Percentiles rank a stretch among this genome's conserved stretches.
Evolutionary conservation across 2,888 invertebrate genomes (phyloP).

Genomic region (Meloe dianella): DNA sequence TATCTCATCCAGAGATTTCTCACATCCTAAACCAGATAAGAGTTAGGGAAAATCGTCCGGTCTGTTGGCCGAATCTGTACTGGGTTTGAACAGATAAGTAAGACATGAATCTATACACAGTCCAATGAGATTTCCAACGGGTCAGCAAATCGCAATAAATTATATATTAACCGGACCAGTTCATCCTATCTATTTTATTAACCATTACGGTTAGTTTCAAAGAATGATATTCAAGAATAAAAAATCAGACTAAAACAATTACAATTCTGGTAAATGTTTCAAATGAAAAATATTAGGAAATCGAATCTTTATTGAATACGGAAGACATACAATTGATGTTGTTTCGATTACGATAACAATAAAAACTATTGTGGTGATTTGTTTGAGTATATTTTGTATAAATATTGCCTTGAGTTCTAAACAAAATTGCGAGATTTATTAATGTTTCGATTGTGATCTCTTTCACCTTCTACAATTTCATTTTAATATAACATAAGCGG

Average conservation of each 20-base stretch:
- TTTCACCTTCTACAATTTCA: no score
- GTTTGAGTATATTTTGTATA: no score
- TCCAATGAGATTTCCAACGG: constrained; percentile 52
- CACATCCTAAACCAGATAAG: constrained; percentile 24
- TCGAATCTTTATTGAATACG: background rate
- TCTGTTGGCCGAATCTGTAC: constrained; percentile 39
- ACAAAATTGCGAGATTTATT: no score
- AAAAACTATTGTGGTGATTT: no score
- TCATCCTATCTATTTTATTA: constrained; percentile 53
- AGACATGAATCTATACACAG: constrained; percentile 50
- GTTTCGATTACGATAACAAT: no score
- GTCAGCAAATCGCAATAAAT: constrained; percentile 53
- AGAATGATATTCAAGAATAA: constrained; percentile 35
- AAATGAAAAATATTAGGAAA: background rate
- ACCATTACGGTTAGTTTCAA: constrained; percentile 32
- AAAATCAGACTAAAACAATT: constrained; percentile 27
- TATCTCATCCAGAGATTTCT: constrained; percentile 22
- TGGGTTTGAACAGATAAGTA: constrained; percentile 48
- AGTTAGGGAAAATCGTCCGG: constrained; percentile 20
- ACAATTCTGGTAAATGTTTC: background rate
- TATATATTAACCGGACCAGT: constrained; percentile 56
- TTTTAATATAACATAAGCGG: no score
- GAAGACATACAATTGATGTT: no score
- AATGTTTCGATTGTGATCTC: no score
- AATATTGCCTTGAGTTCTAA: no score